Conservation (phyloP, 2,797 vertebrate genomes). For the Amblyraja radiata region DNA sequence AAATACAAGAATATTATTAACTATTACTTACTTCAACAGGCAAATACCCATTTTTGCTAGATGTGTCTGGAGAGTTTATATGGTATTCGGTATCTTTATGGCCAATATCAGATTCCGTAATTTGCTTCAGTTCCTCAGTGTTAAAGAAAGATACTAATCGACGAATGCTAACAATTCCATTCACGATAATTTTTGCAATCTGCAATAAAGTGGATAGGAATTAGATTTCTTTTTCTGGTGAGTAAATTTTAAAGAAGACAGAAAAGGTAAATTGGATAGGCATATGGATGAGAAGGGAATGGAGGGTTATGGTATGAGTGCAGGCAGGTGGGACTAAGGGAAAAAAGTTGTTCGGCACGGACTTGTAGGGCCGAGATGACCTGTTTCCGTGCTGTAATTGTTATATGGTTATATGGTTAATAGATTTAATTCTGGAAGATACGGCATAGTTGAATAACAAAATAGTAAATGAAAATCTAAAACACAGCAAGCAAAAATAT, state of each 20-base stretch:
- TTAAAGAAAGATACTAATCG: constrained; percentile 30
- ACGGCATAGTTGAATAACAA: neutral
- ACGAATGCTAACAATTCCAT: constrained; percentile 13
- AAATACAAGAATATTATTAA: neutral
- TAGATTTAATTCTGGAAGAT: neutral
- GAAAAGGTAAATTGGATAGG: too few species aligned
- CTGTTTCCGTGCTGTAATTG: too few species aligned
- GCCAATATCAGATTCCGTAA: neutral
- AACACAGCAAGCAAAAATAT: neutral
- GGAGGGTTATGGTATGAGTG: too few species aligned
- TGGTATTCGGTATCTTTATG: neutral
- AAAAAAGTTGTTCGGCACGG: too few species aligned
- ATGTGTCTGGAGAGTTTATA: too few species aligned
- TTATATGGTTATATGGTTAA: too few species aligned
- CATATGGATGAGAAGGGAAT: too few species aligned
- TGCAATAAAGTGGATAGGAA: neutral
- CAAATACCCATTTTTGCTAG: constrained; percentile 8
- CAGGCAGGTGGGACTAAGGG: too few species aligned
- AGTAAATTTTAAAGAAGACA: neutral
- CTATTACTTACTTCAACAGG: constrained; percentile 20
- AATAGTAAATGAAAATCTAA: neutral
- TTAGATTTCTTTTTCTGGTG: neutral
- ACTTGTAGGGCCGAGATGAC: too few species aligned
- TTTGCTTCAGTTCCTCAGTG: constrained; percentile 5
- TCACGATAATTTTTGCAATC: neutral